Percentiles rank a stretch among this genome's conserved stretches.
phyloP scores from a whole-genome alignment of 1,140 invertebrate species.

The Heliconius himera region DNA sequence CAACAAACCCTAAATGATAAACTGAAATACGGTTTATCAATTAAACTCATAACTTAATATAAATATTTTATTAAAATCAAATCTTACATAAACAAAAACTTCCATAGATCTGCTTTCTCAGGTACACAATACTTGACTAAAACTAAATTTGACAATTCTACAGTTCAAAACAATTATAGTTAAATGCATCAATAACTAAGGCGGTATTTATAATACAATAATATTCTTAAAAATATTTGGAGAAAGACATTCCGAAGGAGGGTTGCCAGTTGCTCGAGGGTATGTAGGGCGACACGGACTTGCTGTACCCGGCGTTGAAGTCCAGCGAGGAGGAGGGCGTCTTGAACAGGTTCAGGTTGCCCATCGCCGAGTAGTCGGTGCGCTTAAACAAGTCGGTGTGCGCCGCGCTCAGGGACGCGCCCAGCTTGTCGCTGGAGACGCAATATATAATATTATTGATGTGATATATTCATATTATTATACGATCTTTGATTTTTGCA shows the following conservation, averaged over 20 bases:
- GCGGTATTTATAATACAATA: not conserved
- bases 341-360: conserved; percentile 60
- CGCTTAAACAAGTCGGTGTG: conserved; percentile 53
- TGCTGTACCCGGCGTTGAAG: conserved; percentile 56
- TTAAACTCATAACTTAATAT: too few relatives aligned
- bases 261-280: conserved; percentile 53
- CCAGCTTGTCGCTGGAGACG: conserved; percentile 47
- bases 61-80: not conserved
- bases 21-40: too few relatives aligned
- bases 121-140: not conserved
- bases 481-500: not conserved
- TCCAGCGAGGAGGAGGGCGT: conserved; percentile 52
- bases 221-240: conserved; percentile 45
- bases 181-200: too few relatives aligned
- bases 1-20: too few relatives aligned
- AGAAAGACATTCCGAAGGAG: conserved; percentile 40
- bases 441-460: too few relatives aligned
- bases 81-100: not conserved
- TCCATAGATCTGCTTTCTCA: not conserved
- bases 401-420: conserved; percentile 50
- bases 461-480: too few relatives aligned
- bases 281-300: conserved; percentile 48
- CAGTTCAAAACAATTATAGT: not conserved
- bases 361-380: conserved; percentile 59
- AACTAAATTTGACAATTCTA: too few relatives aligned